These are phyloP conservation scores for Lithosia quadra DNA, from an alignment of 2,888 invertebrate species.

Conservation along the genomic window DNA sequence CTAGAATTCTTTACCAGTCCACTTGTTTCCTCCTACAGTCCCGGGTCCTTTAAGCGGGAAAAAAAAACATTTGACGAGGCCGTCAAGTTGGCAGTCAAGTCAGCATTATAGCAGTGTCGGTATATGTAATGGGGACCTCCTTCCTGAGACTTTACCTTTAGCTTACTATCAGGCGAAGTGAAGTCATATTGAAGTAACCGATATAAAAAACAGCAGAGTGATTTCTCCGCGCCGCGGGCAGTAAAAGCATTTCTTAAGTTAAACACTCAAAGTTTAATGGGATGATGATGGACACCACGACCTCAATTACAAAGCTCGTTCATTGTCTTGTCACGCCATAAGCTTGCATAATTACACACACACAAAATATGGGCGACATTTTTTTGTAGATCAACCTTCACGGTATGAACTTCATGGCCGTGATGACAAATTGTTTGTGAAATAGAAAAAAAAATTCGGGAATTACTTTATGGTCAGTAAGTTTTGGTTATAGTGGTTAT, in stretches of 20 bases:
- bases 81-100: no score
- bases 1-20: no score
- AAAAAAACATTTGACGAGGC: no score
- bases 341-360: constrained; percentile 15
- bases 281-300: background rate
- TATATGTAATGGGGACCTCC: no score
- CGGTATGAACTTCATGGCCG: constrained; percentile 29
- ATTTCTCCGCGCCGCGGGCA: background rate
- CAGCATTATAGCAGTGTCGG: no score
- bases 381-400: constrained; percentile 45
- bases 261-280: background rate
- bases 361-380: constrained; percentile 12
- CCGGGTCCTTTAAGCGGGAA: no score
- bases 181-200: no score
- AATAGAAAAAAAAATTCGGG: constrained; percentile 32
- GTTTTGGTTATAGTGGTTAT: no score
- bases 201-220: no score
- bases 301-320: constrained; percentile 14
- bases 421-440: constrained; percentile 38
- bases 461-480: constrained; percentile 20
- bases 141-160: no score
- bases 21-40: no score
- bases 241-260: background rate
- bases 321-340: constrained; percentile 22
- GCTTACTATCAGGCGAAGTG: no score